Percentiles rank a stretch among this genome's conserved stretches.
Conservation (phyloP, 2,888 invertebrate genomes). For the Sceliomorpha sp. region DNA sequence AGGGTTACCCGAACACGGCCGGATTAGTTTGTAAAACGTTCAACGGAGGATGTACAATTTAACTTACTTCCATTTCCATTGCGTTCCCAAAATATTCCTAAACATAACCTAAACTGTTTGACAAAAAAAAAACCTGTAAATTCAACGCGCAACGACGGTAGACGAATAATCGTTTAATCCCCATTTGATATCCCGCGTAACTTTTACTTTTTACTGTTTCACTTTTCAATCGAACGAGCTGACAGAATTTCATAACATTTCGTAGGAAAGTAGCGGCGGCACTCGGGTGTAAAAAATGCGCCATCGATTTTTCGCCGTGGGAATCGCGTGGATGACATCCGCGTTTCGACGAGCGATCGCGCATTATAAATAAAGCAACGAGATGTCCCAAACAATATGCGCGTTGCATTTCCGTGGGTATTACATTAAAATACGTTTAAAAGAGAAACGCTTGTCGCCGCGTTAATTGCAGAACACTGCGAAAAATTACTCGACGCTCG, state of each 20-base stretch:
- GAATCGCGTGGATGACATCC: constrained; percentile 37
- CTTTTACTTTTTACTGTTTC: constrained; percentile 15
- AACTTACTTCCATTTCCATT: no score
- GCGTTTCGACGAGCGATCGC: no score
- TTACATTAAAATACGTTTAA: constrained; percentile 1
- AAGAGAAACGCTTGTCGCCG: background rate
- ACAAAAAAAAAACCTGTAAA: no score
- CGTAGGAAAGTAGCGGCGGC: constrained; percentile 13
- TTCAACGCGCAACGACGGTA: no score
- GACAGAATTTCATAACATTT: constrained; percentile 35
- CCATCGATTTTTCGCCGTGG: constrained; percentile 34
- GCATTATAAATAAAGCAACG: constrained; percentile 28
- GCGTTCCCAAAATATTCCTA: no score
- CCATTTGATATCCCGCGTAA: no score
- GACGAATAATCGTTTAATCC: no score
- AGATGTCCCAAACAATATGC: constrained; percentile 42
- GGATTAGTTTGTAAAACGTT: no score
- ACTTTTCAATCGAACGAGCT: constrained; percentile 12
- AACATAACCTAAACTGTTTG: no score
- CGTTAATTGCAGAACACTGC: background rate
- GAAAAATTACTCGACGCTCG: no score
- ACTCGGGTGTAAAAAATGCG: constrained; percentile 34
- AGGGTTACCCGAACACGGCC: constrained; percentile 5
- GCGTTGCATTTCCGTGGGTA: constrained; percentile 33
- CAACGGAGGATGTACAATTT: no score